Conservation (phyloP, 2,888 invertebrate species). For the Chesias legatella region DNA sequence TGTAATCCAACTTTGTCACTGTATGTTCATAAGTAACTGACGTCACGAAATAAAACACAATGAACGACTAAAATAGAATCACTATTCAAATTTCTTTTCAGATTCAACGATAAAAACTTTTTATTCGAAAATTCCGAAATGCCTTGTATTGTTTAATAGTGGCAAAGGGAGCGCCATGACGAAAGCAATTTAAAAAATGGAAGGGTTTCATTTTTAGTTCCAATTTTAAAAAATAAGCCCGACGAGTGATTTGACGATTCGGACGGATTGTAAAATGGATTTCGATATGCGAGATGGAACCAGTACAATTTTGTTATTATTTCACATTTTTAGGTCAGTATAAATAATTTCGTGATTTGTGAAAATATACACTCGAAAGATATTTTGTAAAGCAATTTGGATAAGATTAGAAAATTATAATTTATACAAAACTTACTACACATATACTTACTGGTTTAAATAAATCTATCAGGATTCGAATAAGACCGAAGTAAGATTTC, state of each 20-base stretch:
- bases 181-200: constrained; percentile 75
- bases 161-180: constrained; percentile 72
- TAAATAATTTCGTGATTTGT: constrained; percentile 10
- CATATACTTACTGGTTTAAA: no score
- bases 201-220: constrained; percentile 75
- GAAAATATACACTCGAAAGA: no score
- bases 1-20: no score
- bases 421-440: no score
- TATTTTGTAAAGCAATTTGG: no score
- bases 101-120: constrained; percentile 41
- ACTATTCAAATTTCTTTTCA: constrained; percentile 26
- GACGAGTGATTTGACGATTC: constrained; percentile 74
- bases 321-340: constrained; percentile 19
- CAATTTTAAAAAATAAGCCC: constrained; percentile 75
- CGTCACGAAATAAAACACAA: no score
- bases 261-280: constrained; percentile 65
- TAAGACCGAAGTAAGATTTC: no score
- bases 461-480: no score
- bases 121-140: constrained; percentile 40
- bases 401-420: no score
- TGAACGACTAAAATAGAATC: no score
- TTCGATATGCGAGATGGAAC: constrained; percentile 55
- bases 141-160: constrained; percentile 55
- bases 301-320: constrained; percentile 26
- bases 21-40: no score